These are phyloP conservation scores for Zeus faber DNA, from an alignment of 2,113 vertebrate genomes.

Conservation along the genomic window DNA sequence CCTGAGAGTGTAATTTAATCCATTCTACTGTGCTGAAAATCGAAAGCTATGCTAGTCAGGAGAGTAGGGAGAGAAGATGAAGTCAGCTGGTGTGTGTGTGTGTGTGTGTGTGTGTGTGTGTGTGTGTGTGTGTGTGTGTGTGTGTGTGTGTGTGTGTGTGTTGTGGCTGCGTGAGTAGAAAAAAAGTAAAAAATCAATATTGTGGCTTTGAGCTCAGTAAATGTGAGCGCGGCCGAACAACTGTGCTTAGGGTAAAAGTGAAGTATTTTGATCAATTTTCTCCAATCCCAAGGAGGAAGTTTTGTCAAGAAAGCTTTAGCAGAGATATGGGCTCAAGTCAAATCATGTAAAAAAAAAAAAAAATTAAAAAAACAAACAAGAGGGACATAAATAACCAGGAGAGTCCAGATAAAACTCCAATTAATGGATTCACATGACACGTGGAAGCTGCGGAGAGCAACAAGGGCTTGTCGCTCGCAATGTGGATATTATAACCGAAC, in stretches of 20 bases:
- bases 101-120: background rate
- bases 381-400: too few relatives aligned
- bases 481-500: too few relatives aligned
- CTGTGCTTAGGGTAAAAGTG: conserved; percentile 75
- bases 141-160: conserved; percentile 11
- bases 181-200: conserved; percentile 78
- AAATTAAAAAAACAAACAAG: too few relatives aligned
- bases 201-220: conserved; percentile 76
- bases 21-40: conserved; percentile 76
- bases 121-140: background rate
- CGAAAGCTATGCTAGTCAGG: conserved; percentile 71
- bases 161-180: conserved; percentile 12
- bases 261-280: conserved; percentile 78
- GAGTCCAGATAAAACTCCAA: too few relatives aligned
- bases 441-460: too few relatives aligned
- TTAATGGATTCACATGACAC: too few relatives aligned
- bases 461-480: too few relatives aligned
- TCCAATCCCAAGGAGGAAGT: conserved; percentile 76
- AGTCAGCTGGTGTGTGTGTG: background rate
- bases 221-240: conserved; percentile 80
- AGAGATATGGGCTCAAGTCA: conserved; percentile 66
- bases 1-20: conserved; percentile 80
- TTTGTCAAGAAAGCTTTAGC: conserved; percentile 64
- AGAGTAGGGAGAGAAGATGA: conserved; percentile 48
- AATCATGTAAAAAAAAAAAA: conserved; percentile 41